Conservation (phyloP, 2,888 invertebrate genomes). For the Abscondita cerata region DNA sequence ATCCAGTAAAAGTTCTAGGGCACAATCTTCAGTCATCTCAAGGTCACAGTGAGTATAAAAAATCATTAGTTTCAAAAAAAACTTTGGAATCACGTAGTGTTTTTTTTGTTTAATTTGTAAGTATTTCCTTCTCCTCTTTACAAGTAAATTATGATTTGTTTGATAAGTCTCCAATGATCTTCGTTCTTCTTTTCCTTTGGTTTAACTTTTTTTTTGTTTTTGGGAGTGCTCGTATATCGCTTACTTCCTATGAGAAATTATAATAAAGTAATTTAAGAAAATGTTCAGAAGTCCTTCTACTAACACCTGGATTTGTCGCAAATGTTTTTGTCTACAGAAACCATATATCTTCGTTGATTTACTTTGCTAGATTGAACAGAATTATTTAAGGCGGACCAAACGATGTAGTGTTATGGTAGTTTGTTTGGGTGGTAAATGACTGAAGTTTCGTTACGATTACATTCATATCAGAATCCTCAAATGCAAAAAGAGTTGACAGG, state of each 20-base stretch:
- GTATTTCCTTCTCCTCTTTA: not conserved
- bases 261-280: no score
- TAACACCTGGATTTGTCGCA: no score
- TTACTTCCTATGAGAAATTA: no score
- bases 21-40: slow-evolving; percentile 1
- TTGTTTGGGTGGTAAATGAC: not conserved
- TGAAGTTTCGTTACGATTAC: no score
- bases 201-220: no score
- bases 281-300: no score
- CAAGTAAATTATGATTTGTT: not conserved
- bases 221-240: no score
- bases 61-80: slow-evolving; percentile 1
- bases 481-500: no score
- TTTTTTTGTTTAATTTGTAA: slow-evolving; percentile 1
- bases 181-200: not conserved
- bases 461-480: no score
- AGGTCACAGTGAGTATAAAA: slow-evolving; percentile 4
- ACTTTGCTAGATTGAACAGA: not conserved
- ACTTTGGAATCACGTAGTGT: not conserved
- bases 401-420: not conserved
- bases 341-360: not conserved
- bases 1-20: not conserved
- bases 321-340: no score
- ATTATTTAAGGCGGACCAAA: not conserved
- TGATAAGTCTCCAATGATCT: not conserved